These are phyloP conservation scores for Fragum fragum DNA, from an alignment of 2,888 invertebrate species.

Conservation along the genomic window DNA sequence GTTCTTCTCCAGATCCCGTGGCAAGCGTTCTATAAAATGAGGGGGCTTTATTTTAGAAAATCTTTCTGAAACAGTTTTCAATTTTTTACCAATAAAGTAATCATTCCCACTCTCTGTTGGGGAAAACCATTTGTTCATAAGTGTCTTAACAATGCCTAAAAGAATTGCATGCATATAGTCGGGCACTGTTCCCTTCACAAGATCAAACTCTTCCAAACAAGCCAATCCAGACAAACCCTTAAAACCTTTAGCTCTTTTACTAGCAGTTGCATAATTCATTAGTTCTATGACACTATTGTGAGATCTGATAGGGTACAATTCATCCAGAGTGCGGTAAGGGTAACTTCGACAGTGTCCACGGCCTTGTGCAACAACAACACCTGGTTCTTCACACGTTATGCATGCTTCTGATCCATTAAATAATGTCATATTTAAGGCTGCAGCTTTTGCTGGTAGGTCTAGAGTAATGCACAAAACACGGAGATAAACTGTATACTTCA, in stretches of 20 bases:
- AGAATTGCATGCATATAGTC: conserved; percentile 61
- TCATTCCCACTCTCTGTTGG: conserved; percentile 34
- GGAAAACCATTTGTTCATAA: conserved; percentile 55
- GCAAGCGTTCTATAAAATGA: conserved; percentile 59
- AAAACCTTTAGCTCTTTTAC: conserved; percentile 39
- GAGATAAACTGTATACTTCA: neutral
- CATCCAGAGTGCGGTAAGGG: conserved; percentile 36
- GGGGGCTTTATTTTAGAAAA: conserved; percentile 51
- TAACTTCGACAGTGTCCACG: conserved; percentile 34
- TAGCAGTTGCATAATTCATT: conserved; percentile 35
- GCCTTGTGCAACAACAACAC: conserved; percentile 44
- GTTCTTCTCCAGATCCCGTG: conserved; percentile 63
- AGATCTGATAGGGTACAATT: conserved; percentile 8
- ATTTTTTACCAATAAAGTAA: conserved; percentile 52
- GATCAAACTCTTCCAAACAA: conserved; percentile 27
- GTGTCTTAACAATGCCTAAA: conserved; percentile 44
- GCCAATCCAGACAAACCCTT: conserved; percentile 46
- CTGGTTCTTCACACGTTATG: conserved; percentile 67
- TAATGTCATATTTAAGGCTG: conserved; percentile 63
- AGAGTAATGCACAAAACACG: conserved; percentile 9
- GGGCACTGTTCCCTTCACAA: conserved; percentile 50
- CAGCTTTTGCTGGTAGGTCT: conserved; percentile 61
- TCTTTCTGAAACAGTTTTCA: conserved; percentile 39
- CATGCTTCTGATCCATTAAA: conserved; percentile 66
- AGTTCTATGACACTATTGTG: conserved; percentile 22